These are phyloP conservation scores for Poecile atricapillus DNA, from an alignment of 2,113 vertebrate genomes.

Conservation along the genomic window DNA sequence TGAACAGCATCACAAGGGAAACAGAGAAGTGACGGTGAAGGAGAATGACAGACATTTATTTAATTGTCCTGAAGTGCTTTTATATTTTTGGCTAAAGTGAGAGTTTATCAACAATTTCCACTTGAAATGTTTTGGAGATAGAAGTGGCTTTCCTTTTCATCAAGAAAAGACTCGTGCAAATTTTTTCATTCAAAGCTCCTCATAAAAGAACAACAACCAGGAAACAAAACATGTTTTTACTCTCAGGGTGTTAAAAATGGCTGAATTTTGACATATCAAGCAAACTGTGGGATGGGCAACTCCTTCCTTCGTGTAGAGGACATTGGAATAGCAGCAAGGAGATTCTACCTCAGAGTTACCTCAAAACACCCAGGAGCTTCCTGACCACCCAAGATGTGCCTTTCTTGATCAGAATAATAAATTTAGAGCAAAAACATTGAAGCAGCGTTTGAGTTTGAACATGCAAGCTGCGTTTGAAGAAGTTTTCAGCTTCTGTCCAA, in stretches of 20 bases:
- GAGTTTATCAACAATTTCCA: neutral
- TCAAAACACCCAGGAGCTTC: neutral
- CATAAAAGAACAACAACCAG: neutral
- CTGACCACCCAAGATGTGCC: neutral
- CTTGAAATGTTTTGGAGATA: neutral
- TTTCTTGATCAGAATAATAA: neutral
- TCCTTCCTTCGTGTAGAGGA: neutral
- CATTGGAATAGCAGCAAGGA: neutral
- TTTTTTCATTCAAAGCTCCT: neutral
- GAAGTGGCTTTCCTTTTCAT: neutral
- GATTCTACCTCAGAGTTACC: neutral
- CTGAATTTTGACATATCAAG: neutral
- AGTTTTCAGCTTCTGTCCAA: neutral
- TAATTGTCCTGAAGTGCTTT: neutral
- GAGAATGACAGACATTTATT: neutral
- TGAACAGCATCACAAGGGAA: neutral
- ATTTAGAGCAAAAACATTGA: neutral
- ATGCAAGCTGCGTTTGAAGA: neutral
- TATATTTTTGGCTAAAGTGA: neutral
- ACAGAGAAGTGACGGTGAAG: neutral
- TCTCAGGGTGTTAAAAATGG: neutral
- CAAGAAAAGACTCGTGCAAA: neutral
- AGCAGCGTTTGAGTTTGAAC: neutral
- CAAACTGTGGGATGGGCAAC: rapidly evolving
- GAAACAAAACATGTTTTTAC: neutral